Evolutionary conservation across 2,797 vertebrate genomes (phyloP).

Genomic region (Typhlichthys eigenmanni): DNA sequence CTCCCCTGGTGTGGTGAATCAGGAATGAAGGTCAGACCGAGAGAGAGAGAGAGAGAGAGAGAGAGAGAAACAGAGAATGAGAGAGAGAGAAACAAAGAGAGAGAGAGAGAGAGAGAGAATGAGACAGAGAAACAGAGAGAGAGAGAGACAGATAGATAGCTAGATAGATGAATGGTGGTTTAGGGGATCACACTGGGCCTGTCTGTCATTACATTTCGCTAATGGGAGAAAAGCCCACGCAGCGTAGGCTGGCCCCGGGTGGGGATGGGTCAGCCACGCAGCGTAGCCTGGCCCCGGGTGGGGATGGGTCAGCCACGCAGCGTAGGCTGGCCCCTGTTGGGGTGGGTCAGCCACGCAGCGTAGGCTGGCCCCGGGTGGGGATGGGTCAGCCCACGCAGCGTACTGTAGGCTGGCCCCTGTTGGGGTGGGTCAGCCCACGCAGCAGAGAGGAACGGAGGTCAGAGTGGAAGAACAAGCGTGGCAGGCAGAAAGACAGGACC

Average conservation of each 20-base stretch:
- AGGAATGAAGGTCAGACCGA: background rate
- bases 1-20: slow-evolving; percentile 2
- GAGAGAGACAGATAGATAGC: background rate
- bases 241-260: no score
- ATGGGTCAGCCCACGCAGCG: background rate
- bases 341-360: background rate
- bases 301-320: background rate
- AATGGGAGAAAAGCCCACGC: no score
- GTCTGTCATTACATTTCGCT: no score
- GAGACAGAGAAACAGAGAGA: no score
- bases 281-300: no score
- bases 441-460: background rate
- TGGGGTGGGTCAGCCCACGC: no score
- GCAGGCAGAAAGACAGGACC: background rate
- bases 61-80: background rate
- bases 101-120: background rate
- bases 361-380: no score
- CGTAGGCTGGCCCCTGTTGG: no score
- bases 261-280: background rate
- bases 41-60: slow-evolving; percentile 6
- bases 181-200: no score
- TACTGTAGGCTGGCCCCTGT: no score
- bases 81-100: background rate
- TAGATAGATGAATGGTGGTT: background rate
- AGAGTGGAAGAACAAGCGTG: background rate